Evolutionary conservation across 1,140 invertebrate species (phyloP).

Genomic region (Andrena cerasifolii): DNA sequence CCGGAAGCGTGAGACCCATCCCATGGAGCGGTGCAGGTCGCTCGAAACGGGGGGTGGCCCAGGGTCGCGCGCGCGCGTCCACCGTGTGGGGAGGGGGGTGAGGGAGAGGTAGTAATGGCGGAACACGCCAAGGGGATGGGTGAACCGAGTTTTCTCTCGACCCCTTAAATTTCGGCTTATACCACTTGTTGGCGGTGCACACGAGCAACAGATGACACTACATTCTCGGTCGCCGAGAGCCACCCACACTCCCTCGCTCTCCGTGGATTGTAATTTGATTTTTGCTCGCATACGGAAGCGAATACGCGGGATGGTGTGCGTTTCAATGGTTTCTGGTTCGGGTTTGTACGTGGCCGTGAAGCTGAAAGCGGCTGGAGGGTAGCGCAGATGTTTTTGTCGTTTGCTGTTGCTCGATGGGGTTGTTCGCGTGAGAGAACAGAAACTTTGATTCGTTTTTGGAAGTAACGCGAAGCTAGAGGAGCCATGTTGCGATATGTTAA

Average conservation of each 20-base stretch:
- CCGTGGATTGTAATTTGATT: constrained; percentile 24
- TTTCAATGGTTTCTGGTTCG: not conserved
- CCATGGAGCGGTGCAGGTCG: constrained; percentile 4
- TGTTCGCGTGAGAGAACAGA: not conserved
- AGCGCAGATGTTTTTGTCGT: not conserved
- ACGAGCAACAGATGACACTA: constrained; percentile 76
- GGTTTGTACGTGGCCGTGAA: constrained; percentile 2
- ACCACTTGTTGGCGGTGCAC: constrained; percentile 76
- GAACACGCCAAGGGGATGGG: constrained; percentile 31
- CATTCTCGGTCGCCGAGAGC: constrained; percentile 44
- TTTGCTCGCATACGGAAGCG: not conserved
- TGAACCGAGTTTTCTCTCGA: constrained; percentile 65
- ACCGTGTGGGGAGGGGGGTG: not conserved
- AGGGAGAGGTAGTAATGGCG: constrained; percentile 33
- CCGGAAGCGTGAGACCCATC: constrained; percentile 62
- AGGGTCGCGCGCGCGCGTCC: not conserved
- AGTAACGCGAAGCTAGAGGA: too few relatives aligned
- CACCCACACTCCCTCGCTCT: not conserved
- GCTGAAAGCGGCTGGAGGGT: not conserved
- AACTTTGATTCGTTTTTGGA: too few relatives aligned
- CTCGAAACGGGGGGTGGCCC: not conserved
- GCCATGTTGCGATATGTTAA: too few relatives aligned
- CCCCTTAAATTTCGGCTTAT: constrained; percentile 75
- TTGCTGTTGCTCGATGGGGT: not conserved
- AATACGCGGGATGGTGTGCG: not conserved